Evolutionary conservation across 1,140 invertebrate species (phyloP).

Genomic region (Tachypleus tridentatus): DNA sequence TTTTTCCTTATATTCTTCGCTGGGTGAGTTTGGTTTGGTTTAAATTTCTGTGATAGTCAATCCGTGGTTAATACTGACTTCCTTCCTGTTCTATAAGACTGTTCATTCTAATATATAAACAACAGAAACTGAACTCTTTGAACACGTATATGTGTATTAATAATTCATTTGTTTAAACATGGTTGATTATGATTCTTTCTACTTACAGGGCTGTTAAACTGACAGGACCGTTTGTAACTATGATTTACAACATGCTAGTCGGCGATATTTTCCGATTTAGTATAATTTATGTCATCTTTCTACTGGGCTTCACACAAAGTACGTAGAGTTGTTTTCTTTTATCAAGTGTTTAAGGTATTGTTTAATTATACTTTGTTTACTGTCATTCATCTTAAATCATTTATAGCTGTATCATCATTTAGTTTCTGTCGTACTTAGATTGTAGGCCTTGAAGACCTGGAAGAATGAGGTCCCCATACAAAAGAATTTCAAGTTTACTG

Average conservation of each 20-base stretch:
- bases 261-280: conserved; percentile 96
- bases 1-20: conserved; percentile 98
- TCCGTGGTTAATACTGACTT: neutral
- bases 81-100: neutral
- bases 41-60: neutral
- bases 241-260: conserved; percentile 97
- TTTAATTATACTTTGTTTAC: too few species aligned
- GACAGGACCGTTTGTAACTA: conserved; percentile 94
- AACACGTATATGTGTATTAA: too few species aligned
- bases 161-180: too few species aligned
- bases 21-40: conserved; percentile 49
- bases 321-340: conserved; percentile 5
- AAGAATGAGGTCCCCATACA: too few species aligned
- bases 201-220: conserved; percentile 68
- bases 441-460: too few species aligned
- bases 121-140: neutral
- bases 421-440: too few species aligned
- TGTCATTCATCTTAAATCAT: too few species aligned
- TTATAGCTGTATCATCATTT: too few species aligned
- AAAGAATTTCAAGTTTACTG: too few species aligned
- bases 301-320: conserved; percentile 85
- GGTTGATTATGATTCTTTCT: neutral
- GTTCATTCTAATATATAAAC: neutral
- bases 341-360: too few species aligned
- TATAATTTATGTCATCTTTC: conserved; percentile 86